Conservation (phyloP, 2,888 invertebrate species). For the Dasypolia templi region DNA sequence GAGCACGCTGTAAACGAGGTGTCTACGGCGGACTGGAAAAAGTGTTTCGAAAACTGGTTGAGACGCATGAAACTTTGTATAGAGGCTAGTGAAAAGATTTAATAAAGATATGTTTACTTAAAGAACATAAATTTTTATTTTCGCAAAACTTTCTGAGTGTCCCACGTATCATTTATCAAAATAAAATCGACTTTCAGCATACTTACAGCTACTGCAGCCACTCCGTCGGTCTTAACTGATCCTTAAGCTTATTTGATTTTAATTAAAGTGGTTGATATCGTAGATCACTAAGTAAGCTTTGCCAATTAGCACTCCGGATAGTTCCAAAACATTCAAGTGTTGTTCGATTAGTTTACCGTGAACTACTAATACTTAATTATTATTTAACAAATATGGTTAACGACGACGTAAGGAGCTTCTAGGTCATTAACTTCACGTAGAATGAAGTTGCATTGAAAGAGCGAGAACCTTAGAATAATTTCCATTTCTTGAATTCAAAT, state of each 20-base stretch:
- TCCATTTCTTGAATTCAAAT: background rate
- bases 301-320: background rate
- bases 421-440: background rate
- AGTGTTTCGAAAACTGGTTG: too few relatives aligned
- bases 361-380: too few relatives aligned
- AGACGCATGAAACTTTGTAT: too few relatives aligned
- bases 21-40: too few relatives aligned
- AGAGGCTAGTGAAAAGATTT: too few relatives aligned
- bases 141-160: too few relatives aligned
- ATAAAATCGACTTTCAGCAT: background rate
- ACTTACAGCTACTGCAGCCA: too few relatives aligned
- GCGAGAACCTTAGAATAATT: background rate
- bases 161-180: too few relatives aligned
- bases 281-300: background rate
- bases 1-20: too few relatives aligned
- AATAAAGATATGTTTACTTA: too few relatives aligned
- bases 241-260: background rate
- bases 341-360: background rate
- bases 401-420: background rate
- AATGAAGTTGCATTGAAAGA: background rate
- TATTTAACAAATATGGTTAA: background rate
- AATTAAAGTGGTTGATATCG: background rate
- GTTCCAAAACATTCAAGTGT: background rate
- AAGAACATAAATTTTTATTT: too few relatives aligned
- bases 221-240: background rate